Percentiles rank a stretch among this genome's conserved stretches.
phyloP scores from a whole-genome alignment of 2,113 vertebrate species.

The Bos indicus region DNA sequence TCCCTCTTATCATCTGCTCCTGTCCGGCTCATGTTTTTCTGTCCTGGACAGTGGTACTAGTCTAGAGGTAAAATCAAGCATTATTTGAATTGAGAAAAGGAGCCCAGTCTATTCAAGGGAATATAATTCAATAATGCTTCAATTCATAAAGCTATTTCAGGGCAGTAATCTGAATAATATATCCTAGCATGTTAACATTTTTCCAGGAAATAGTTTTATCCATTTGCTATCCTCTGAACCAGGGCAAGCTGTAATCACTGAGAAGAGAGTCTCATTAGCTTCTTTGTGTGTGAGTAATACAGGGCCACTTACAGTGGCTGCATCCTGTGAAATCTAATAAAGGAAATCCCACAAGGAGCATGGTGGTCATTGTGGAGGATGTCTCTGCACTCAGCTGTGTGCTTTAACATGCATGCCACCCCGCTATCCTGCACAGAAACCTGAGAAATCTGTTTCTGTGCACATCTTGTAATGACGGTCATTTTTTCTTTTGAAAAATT shows the following conservation, averaged over 20 bases:
- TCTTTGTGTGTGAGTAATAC: constrained; percentile 59
- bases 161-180: constrained; percentile 65
- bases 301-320: constrained; percentile 72
- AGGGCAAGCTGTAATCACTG: constrained; percentile 63
- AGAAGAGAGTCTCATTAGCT: constrained; percentile 72
- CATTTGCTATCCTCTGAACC: constrained; percentile 68
- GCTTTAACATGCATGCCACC: background rate
- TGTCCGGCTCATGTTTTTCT: background rate
- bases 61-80: constrained; percentile 12
- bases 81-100: constrained; percentile 58
- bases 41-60: background rate
- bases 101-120: constrained; percentile 49
- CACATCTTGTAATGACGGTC: background rate
- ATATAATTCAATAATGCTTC: constrained; percentile 52
- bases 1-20: background rate
- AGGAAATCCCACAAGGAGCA: constrained; percentile 70
- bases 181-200: constrained; percentile 67
- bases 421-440: background rate
- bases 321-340: constrained; percentile 79
- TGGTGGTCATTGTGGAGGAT: background rate
- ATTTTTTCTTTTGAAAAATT: background rate
- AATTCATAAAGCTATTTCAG: constrained; percentile 56
- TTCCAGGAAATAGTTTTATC: constrained; percentile 75
- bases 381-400: background rate
- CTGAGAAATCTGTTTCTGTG: background rate